These are phyloP conservation scores for Okamejei kenojei DNA, from an alignment of 2,797 vertebrate genomes.

Conservation along the genomic window DNA sequence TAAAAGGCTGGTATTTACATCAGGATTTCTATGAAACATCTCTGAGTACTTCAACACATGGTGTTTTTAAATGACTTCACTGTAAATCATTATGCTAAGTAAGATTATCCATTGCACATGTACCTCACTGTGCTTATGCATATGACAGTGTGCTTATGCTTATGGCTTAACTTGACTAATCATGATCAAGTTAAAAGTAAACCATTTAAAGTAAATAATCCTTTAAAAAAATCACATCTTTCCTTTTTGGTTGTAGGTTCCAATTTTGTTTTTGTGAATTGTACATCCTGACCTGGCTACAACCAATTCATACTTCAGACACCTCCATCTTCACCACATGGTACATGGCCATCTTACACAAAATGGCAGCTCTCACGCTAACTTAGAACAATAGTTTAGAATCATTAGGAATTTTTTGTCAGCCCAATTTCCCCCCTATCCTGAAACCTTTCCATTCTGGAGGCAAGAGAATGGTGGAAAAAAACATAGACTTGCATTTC, in stretches of 20 bases:
- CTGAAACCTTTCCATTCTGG: neutral
- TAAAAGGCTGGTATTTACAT: neutral
- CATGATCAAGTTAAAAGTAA: neutral
- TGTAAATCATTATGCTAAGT: neutral
- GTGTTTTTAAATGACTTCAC: neutral
- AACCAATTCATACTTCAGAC: neutral
- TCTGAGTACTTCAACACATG: neutral
- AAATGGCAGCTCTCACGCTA: neutral
- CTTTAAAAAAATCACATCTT: constrained; percentile 7
- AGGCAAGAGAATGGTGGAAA: neutral
- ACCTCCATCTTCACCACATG: neutral
- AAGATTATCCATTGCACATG: no score
- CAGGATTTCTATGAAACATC: neutral
- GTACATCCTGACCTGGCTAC: neutral
- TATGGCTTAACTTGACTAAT: no score
- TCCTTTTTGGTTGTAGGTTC: neutral
- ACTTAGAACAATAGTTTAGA: neutral
- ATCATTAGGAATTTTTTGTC: neutral
- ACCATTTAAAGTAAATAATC: neutral
- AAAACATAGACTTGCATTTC: neutral
- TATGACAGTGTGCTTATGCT: no score
- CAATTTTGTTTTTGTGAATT: neutral
- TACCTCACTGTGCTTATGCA: no score
- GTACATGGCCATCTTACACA: neutral
- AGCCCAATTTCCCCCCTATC: neutral